phyloP scores from a whole-genome alignment of 2,113 vertebrate genomes.

The Eupsittula cactorum region DNA sequence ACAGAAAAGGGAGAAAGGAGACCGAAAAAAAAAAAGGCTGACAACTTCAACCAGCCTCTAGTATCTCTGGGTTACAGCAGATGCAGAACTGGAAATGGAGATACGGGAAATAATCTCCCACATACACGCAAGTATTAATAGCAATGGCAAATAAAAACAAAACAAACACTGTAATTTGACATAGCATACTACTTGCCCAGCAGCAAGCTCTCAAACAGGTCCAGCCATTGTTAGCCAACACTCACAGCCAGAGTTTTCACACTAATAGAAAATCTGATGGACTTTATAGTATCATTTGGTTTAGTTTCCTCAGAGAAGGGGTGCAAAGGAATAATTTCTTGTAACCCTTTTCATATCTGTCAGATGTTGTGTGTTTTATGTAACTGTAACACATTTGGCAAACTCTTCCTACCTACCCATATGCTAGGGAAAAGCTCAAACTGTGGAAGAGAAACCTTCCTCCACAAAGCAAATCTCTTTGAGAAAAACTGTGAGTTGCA shows the following conservation, averaged over 20 bases:
- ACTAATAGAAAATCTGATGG: background rate
- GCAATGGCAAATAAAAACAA: background rate
- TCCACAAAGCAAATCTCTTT: background rate
- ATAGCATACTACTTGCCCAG: background rate
- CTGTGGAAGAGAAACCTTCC: constrained; percentile 20
- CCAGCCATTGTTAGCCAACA: background rate
- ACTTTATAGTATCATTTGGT: background rate
- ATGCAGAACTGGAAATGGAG: background rate
- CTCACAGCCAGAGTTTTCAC: background rate
- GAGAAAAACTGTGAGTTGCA: background rate
- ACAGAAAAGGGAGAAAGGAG: background rate
- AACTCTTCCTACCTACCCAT: constrained; percentile 63
- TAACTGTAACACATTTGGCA: constrained; percentile 61
- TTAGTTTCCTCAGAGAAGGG: background rate
- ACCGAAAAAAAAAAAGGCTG: background rate
- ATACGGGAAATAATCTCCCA: background rate
- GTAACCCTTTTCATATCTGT: background rate
- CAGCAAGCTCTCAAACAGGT: background rate
- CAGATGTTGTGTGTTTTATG: constrained; percentile 59
- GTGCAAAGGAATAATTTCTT: constrained; percentile 14
- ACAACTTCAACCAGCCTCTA: background rate
- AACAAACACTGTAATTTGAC: background rate
- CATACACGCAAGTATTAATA: background rate
- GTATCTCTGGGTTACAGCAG: background rate
- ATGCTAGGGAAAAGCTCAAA: constrained; percentile 49